A percentile compares a stretch with the other conserved stretches of the same genome.
These are phyloP conservation scores for Bombus soroeensis DNA, from an alignment of 1,140 invertebrate genomes.

Conservation along the genomic window DNA sequence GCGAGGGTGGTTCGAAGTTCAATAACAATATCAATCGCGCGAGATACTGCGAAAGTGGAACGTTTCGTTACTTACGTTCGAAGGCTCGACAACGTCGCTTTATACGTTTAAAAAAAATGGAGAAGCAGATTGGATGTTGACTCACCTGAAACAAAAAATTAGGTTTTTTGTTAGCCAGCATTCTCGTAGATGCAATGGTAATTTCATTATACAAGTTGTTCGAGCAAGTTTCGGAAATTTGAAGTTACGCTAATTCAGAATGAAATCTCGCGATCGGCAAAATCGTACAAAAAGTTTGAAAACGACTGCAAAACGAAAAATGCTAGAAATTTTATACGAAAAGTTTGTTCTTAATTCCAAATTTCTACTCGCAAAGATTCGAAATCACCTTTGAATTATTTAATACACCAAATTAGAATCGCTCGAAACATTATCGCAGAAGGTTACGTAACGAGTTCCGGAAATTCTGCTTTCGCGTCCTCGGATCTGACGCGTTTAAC, in stretches of 20 bases:
- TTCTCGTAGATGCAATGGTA: background rate
- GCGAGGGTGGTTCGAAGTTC: background rate
- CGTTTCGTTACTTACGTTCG: slow-evolving; percentile 38
- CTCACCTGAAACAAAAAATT: slow-evolving; percentile 79
- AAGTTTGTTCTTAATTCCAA: too few relatives aligned
- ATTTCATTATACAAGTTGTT: too few relatives aligned
- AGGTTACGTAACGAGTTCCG: slow-evolving; percentile 16
- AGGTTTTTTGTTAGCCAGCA: slow-evolving; percentile 13
- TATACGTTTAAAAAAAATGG: background rate
- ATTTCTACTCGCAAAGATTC: too few relatives aligned
- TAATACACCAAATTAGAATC: too few relatives aligned
- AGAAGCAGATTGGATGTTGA: slow-evolving; percentile 10
- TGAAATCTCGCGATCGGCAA: too few relatives aligned
- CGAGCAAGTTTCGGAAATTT: too few relatives aligned
- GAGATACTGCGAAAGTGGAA: background rate
- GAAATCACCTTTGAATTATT: too few relatives aligned
- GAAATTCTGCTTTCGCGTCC: slow-evolving; percentile 11
- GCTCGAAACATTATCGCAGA: background rate
- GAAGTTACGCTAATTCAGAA: background rate
- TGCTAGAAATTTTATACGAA: too few relatives aligned
- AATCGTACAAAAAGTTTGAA: too few relatives aligned
- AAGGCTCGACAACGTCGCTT: background rate
- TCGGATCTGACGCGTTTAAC: background rate
- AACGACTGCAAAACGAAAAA: rapidly evolving
- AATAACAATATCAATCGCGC: background rate